phyloP scores from a whole-genome alignment of 1,140 invertebrate species.

The Drosophila suzukii region DNA sequence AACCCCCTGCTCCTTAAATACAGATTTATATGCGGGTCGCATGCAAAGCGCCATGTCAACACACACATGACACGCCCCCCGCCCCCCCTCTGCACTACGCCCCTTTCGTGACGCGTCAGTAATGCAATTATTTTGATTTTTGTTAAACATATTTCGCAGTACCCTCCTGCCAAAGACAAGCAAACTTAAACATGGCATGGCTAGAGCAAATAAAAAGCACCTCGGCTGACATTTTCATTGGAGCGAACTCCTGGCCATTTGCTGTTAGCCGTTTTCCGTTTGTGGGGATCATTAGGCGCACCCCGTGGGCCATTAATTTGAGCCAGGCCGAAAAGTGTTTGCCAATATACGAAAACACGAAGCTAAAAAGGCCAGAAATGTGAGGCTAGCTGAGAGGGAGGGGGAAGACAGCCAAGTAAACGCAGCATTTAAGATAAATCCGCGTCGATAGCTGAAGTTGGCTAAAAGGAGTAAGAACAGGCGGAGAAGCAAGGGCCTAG shows the following conservation, averaged over 20 bases:
- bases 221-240: constrained; percentile 74
- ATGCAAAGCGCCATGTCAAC: constrained; percentile 52
- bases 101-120: constrained; percentile 63
- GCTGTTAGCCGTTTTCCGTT: not conserved
- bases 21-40: constrained; percentile 68
- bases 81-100: not conserved
- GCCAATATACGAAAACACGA: constrained; percentile 58
- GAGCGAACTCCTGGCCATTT: constrained; percentile 46
- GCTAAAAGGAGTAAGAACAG: constrained; percentile 4
- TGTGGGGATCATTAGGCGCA: constrained; percentile 68
- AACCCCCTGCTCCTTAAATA: not conserved
- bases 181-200: constrained; percentile 49
- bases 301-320: constrained; percentile 73
- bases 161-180: not conserved
- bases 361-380: constrained; percentile 14
- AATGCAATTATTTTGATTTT: constrained; percentile 79
- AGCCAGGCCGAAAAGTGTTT: constrained; percentile 71
- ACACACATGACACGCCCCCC: constrained; percentile 24
- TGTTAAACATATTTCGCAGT: constrained; percentile 50
- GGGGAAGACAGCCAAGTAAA: constrained; percentile 52
- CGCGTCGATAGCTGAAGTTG: constrained; percentile 59
- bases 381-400: not conserved
- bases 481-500: constrained; percentile 27
- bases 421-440: constrained; percentile 82
- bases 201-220: constrained; percentile 70